Percentiles rank a stretch among this genome's conserved stretches.
These are phyloP conservation scores for Pterocles gutturalis DNA, from an alignment of 2,113 vertebrate species.

Conservation along the genomic window DNA sequence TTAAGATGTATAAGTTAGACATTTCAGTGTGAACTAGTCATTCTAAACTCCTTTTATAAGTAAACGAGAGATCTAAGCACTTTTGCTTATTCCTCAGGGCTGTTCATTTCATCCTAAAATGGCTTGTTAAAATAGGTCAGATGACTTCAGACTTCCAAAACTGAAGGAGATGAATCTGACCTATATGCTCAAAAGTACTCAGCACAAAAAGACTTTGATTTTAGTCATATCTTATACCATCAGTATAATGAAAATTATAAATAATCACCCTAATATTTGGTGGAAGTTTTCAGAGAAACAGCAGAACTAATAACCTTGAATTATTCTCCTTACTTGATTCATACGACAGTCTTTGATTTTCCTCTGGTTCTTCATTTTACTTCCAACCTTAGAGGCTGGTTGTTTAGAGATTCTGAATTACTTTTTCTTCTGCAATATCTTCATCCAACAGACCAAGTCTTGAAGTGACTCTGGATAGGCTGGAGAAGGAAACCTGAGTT, in stretches of 20 bases:
- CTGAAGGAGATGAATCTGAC: neutral
- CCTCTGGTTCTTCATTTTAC: neutral
- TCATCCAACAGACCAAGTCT: neutral
- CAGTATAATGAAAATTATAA: neutral
- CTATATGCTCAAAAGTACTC: neutral
- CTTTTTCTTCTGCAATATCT: neutral
- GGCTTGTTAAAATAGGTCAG: neutral
- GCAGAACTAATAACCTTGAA: slow-evolving; percentile 9
- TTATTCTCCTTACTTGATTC: slow-evolving; percentile 18
- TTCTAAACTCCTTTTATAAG: neutral
- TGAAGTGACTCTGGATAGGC: neutral
- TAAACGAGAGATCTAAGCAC: neutral
- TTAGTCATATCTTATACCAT: neutral
- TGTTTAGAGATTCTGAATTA: neutral
- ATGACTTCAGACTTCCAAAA: slow-evolving; percentile 22
- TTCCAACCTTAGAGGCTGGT: neutral
- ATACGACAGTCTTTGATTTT: neutral
- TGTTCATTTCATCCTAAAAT: neutral
- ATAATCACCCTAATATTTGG: slow-evolving; percentile 5
- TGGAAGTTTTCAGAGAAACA: neutral
- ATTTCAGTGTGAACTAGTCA: neutral
- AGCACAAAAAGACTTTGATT: neutral
- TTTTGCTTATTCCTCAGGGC: slow-evolving; percentile 14
- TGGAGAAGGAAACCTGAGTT: neutral
- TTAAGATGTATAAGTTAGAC: neutral